Evolutionary conservation across 64 coral and sea anemone genomes (phyloP).

Genomic region (Stichodactyla helianthus): DNA sequence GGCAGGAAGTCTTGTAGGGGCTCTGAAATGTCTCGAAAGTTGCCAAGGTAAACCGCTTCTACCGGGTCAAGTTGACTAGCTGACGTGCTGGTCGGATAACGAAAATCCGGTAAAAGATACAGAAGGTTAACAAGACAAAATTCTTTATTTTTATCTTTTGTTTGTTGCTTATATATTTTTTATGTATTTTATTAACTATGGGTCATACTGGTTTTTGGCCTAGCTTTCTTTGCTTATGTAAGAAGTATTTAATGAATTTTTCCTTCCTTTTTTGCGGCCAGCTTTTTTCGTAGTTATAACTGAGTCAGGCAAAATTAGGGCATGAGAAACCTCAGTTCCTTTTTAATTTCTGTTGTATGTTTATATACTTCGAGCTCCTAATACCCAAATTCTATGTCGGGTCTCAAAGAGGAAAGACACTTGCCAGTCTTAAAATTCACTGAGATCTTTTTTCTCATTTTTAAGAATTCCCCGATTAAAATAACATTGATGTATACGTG

Average conservation of each 20-base stretch:
- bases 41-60: neutral
- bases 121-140: neutral
- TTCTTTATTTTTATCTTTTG: neutral
- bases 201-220: constrained; percentile 5
- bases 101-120: neutral
- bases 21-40: neutral
- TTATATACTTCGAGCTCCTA: too few species aligned
- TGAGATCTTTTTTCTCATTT: too few species aligned
- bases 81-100: neutral
- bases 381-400: too few species aligned
- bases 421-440: too few species aligned
- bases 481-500: too few species aligned
- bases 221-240: neutral
- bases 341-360: too few species aligned
- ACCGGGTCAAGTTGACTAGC: neutral
- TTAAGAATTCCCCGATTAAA: too few species aligned
- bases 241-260: neutral
- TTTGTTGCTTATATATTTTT: neutral
- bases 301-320: too few species aligned
- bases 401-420: too few species aligned
- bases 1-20: neutral
- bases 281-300: too few species aligned
- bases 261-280: too few species aligned
- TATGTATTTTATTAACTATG: neutral
- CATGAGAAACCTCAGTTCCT: too few species aligned